Conservation (phyloP, 2,888 invertebrate species). For the Saturnia pavonia region DNA sequence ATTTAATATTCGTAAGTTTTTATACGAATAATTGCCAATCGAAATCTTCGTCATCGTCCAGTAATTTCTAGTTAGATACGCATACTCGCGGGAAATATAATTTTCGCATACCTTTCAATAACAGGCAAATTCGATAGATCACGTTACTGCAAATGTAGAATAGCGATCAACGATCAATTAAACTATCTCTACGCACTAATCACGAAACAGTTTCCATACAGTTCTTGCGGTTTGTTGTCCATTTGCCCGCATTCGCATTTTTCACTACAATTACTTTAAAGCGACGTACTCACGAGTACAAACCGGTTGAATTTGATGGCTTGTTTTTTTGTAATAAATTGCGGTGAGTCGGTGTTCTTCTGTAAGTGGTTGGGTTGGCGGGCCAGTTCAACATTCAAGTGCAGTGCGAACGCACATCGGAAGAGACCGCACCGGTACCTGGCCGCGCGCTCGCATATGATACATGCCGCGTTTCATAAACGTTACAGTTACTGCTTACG, state of each 20-base stretch:
- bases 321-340: conserved; percentile 27
- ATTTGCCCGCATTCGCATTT: conserved; percentile 56
- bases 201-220: conserved; percentile 64
- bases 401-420: conserved; percentile 70
- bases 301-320: conserved; percentile 49
- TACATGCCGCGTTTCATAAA: conserved; percentile 47
- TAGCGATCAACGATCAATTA: conserved; percentile 61
- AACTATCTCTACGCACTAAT: conserved; percentile 56
- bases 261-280: conserved; percentile 54
- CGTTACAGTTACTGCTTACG: conserved; percentile 42
- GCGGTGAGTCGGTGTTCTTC: conserved; percentile 33
- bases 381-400: conserved; percentile 76
- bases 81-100: conserved; percentile 41
- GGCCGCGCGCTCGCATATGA: conserved; percentile 55
- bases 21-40: conserved; percentile 14
- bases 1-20: not conserved
- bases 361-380: conserved; percentile 51
- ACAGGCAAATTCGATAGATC: conserved; percentile 36
- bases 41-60: conserved; percentile 4
- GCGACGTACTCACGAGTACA: conserved; percentile 44
- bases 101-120: conserved; percentile 48
- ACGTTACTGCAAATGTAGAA: conserved; percentile 26
- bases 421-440: conserved; percentile 57
- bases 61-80: conserved; percentile 32
- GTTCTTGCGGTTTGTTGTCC: conserved; percentile 65